phyloP scores from a whole-genome alignment of 2,797 vertebrate genomes.

The Oryzias dopingdopingensis region DNA sequence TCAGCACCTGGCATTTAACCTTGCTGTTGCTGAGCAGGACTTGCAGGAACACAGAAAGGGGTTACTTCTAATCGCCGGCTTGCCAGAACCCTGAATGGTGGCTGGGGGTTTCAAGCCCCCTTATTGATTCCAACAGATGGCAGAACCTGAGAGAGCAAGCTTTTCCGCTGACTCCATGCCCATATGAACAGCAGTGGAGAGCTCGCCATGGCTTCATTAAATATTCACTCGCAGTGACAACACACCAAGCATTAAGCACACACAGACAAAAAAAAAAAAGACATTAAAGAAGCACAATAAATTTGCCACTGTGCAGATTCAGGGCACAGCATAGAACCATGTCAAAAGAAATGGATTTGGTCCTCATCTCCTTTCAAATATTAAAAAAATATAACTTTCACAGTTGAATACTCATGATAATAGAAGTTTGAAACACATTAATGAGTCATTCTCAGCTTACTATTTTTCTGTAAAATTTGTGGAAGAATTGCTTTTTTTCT shows the following conservation, averaged over 20 bases:
- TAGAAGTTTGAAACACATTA: slow-evolving; percentile 41
- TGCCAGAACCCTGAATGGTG: slow-evolving; percentile 62
- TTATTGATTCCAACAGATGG: slow-evolving; percentile 80
- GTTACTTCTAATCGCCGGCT: slow-evolving; percentile 74
- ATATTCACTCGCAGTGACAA: slow-evolving; percentile 69
- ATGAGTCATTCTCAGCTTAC: slow-evolving; percentile 54
- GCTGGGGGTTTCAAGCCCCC: slow-evolving; percentile 56
- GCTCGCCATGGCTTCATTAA: slow-evolving; percentile 69
- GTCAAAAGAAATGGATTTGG: slow-evolving; percentile 38
- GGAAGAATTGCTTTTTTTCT: slow-evolving; percentile 19
- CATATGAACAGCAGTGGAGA: slow-evolving; percentile 74
- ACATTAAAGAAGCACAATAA: slow-evolving; percentile 47
- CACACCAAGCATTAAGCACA: slow-evolving; percentile 59
- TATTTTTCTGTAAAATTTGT: slow-evolving; percentile 29
- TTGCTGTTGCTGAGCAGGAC: slow-evolving; percentile 68
- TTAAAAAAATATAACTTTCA: slow-evolving; percentile 45
- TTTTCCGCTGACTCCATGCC: slow-evolving; percentile 73
- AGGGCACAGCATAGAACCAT: slow-evolving; percentile 18
- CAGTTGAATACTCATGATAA: slow-evolving; percentile 43
- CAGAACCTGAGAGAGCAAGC: slow-evolving; percentile 60
- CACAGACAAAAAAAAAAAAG: slow-evolving; percentile 31
- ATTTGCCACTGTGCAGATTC: slow-evolving; percentile 44
- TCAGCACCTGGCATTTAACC: slow-evolving; percentile 79
- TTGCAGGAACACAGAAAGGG: slow-evolving; percentile 65
- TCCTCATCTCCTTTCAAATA: slow-evolving; percentile 55